Evolutionary conservation across 92 coral and sea anemone genomes (phyloP).

Genomic region (Desmophyllum pertusum): DNA sequence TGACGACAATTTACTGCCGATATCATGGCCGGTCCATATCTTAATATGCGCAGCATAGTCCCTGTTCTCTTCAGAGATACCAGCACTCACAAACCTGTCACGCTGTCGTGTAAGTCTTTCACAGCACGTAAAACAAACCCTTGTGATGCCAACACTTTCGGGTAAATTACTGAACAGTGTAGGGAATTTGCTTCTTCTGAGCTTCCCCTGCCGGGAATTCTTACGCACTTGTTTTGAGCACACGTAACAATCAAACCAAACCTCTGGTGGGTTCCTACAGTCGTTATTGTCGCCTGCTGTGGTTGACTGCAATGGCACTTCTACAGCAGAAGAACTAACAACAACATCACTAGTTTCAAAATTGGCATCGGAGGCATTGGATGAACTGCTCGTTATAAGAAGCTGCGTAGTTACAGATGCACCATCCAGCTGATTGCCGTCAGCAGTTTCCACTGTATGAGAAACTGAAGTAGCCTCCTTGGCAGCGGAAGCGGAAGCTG

Average conservation of each 20-base stretch:
- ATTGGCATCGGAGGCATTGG: neutral
- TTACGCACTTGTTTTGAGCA: constrained; percentile 62
- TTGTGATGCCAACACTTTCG: constrained; percentile 63
- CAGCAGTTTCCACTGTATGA: neutral
- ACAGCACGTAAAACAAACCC: constrained; percentile 72
- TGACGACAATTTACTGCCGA: constrained; percentile 40
- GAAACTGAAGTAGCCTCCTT: neutral
- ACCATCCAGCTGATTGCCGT: neutral
- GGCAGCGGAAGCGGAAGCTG: neutral
- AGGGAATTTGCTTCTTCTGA: constrained; percentile 72
- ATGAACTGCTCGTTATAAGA: neutral
- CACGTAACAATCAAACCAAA: constrained; percentile 65
- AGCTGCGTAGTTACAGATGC: neutral
- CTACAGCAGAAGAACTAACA: neutral
- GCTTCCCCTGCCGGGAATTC: constrained; percentile 58
- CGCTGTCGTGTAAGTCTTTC: constrained; percentile 76
- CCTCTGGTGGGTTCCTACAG: neutral
- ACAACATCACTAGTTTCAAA: neutral
- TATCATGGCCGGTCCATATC: constrained; percentile 71
- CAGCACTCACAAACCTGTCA: constrained; percentile 72
- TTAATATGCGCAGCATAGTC: constrained; percentile 77
- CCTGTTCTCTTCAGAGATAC: constrained; percentile 72
- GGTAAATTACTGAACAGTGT: constrained; percentile 63
- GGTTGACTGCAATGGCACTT: neutral
- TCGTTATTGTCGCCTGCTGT: neutral